Conservation (phyloP, 2,113 vertebrate species). For the Salvelinus namaycush region DNA sequence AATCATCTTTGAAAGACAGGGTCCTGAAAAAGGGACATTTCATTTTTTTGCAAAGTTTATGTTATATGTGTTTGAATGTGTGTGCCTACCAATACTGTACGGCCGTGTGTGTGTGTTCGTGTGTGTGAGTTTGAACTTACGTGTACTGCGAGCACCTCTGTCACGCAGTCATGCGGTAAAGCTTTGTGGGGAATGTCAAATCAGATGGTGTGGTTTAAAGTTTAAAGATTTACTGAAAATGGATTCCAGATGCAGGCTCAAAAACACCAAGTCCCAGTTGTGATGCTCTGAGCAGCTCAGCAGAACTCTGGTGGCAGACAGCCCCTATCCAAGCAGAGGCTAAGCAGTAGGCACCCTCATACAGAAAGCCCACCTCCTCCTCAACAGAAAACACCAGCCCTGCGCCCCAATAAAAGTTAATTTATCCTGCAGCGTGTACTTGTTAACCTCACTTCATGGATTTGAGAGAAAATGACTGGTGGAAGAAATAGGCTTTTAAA, state of each 20-base stretch:
- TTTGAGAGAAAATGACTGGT: too few relatives aligned
- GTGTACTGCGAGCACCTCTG: slow-evolving; percentile 4
- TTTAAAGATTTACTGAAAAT: slow-evolving; percentile 42
- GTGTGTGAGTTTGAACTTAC: slow-evolving; percentile 1
- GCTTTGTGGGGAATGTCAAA: slow-evolving; percentile 51
- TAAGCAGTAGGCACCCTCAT: too few relatives aligned
- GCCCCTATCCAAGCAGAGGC: slow-evolving; percentile 29
- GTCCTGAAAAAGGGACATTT: too few relatives aligned
- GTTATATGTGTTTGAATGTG: too few relatives aligned
- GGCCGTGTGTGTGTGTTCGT: slow-evolving; percentile 4
- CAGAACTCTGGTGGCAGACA: slow-evolving; percentile 22
- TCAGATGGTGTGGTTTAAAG: slow-evolving; percentile 31
- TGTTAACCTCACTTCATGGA: too few relatives aligned
- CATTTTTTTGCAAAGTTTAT: too few relatives aligned
- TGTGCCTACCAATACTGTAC: background rate
- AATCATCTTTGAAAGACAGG: too few relatives aligned
- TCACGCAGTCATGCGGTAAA: slow-evolving; percentile 31
- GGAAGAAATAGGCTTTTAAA: too few relatives aligned
- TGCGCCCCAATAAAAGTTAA: background rate
- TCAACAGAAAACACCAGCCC: background rate
- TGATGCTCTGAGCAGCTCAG: background rate
- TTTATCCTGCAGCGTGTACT: too few relatives aligned
- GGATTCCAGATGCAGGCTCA: slow-evolving; percentile 45
- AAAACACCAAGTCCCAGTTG: slow-evolving; percentile 39
- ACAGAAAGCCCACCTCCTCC: background rate